Conservation (phyloP, 2,888 invertebrate species). For the Lepidocyrtoides sp. region DNA sequence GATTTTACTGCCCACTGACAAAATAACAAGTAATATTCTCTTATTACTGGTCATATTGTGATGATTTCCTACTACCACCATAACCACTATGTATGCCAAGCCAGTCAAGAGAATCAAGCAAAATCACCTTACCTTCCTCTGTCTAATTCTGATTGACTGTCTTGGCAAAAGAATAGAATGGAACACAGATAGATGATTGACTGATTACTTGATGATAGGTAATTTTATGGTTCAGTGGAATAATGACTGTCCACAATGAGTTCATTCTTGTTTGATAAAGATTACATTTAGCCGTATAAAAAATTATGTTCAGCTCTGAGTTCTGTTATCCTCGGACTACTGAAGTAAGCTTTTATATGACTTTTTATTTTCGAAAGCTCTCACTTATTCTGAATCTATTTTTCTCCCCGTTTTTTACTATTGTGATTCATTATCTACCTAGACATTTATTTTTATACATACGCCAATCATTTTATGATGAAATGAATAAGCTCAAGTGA, state of each 20-base stretch:
- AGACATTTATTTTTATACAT: slow-evolving; percentile 40
- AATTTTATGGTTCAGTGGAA: slow-evolving; percentile 73
- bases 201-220: slow-evolving; percentile 62
- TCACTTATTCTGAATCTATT: not conserved
- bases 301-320: slow-evolving; percentile 9
- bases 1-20: slow-evolving; percentile 34
- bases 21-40: too few species aligned
- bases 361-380: not conserved
- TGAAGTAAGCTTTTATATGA: not conserved
- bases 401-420: slow-evolving; percentile 45
- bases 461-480: slow-evolving; percentile 67
- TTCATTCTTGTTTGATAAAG: slow-evolving; percentile 50
- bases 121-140: slow-evolving; percentile 29
- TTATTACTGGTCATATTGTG: too few species aligned
- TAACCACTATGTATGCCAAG: not conserved
- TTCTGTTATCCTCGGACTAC: not conserved
- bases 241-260: slow-evolving; percentile 67
- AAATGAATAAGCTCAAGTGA: slow-evolving; percentile 43
- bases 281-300: slow-evolving; percentile 48
- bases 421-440: slow-evolving; percentile 31
- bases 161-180: slow-evolving; percentile 36
- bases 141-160: slow-evolving; percentile 43
- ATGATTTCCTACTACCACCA: not conserved
- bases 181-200: slow-evolving; percentile 55
- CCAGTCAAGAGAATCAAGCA: not conserved